Conservation (phyloP, 2,888 invertebrate species). For the Petrophora chlorosata region DNA sequence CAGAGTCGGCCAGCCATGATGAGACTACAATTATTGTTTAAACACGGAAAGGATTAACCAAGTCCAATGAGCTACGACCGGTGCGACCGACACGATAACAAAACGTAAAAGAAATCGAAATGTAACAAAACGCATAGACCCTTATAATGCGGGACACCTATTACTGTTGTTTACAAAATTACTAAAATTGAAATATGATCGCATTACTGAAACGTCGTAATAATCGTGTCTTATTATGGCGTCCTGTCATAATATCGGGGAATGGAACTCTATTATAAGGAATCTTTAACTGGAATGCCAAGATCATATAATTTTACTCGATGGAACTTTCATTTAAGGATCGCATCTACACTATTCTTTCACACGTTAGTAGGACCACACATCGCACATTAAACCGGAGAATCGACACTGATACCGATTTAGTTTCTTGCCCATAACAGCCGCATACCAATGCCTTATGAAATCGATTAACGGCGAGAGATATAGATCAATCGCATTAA, state of each 20-base stretch:
- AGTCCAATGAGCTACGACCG: constrained; percentile 20
- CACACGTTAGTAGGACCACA: constrained; percentile 66
- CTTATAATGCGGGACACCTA: constrained; percentile 32
- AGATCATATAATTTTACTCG: constrained; percentile 18
- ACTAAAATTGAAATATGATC: constrained; percentile 54
- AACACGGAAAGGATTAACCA: constrained; percentile 27
- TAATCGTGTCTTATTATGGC: constrained; percentile 66
- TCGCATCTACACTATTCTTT: constrained; percentile 50
- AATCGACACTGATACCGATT: constrained; percentile 56
- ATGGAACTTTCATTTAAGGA: constrained; percentile 35
- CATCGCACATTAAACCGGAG: constrained; percentile 55
- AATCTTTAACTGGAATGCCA: constrained; percentile 9
- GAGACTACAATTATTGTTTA: constrained; percentile 27
- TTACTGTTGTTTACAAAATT: constrained; percentile 46
- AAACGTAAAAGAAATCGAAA: constrained; percentile 24
- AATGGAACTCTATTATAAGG: constrained; percentile 46
- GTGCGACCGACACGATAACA: constrained; percentile 14
- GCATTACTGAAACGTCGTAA: constrained; percentile 55
- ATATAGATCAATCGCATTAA: constrained; percentile 63
- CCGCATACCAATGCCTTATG: constrained; percentile 59
- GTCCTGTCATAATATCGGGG: constrained; percentile 62
- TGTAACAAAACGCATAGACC: constrained; percentile 26
- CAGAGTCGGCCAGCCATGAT: constrained; percentile 41
- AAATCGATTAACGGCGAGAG: constrained; percentile 58
- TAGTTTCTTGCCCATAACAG: constrained; percentile 54